Base-by-base conservation (phyloP, 2,113 vertebrate genomes). In the Nannospalax galili region DNA sequence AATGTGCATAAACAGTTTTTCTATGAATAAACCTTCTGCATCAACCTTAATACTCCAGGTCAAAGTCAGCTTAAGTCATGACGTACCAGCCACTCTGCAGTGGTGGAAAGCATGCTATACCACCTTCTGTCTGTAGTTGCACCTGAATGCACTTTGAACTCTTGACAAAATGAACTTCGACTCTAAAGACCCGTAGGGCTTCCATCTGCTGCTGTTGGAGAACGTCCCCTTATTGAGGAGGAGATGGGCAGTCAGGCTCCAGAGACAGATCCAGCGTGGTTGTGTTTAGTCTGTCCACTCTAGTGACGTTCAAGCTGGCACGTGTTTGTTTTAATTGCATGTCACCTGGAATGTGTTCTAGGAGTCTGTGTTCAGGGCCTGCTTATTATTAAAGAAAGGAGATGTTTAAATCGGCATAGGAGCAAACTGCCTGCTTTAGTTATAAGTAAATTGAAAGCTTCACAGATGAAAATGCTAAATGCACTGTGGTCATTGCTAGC, bases 261-360 rank as follows among this genome's bases (percentile, higher is more conserved):
- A 48, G 37, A 28, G 22, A 78, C 70, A 35, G 37, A 2, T 52
- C 0, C 48, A 56, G n/a, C 8, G 22, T 42, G 42, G 15, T 42
- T 24, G 30, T 70, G 94, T 95, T 89, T 80, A 45, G 82, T 89
- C 52, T 95, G 12, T 69, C 92, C 40, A 8, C 37, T 52, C 8
- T 42, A 22, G 72, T 37, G 73, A 82, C 24, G n/a, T 79, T 86
- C 16, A 24, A 4, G 77, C 69, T 19, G 7, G 0, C 1, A 2
- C 79, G 22, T 84, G 26, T 97, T 95, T 91, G 81, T 92, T 96
- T 94, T 88, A 81, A 91, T 92, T 79, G 89, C 52, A 64, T 42
- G 32, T 91, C 70, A 91, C 95, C 64, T 56, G 70, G 58, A 42
- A 70, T 92, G 56, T 30, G n/a, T 95, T 92, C 84, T 42, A 82